phyloP scores from a whole-genome alignment of 2,797 vertebrate genomes.

The Malacoctenus gilli region DNA sequence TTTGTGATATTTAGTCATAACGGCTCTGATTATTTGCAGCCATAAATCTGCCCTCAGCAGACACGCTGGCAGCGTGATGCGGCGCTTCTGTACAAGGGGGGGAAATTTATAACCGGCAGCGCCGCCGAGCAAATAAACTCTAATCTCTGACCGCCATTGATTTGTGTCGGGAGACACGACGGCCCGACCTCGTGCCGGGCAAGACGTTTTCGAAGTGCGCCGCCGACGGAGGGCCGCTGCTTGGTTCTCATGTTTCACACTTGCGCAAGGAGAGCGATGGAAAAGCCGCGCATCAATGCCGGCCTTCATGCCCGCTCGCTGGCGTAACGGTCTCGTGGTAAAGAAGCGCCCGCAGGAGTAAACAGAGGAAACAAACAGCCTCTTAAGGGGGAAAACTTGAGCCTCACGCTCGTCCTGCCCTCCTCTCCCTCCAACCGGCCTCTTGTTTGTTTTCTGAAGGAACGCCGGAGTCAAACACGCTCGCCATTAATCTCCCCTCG shows the following conservation, averaged over 20 bases:
- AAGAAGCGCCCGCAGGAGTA: conserved; percentile 25
- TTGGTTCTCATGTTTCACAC: conserved; percentile 44
- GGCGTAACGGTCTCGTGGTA: conserved; percentile 20
- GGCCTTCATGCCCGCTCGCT: conserved; percentile 39
- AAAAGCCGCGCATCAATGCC: conserved; percentile 58
- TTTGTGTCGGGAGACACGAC: conserved; percentile 43
- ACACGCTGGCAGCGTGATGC: conserved; percentile 35
- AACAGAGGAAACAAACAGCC: conserved; percentile 56
- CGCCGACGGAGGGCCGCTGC: conserved; percentile 22
- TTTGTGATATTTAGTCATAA: conserved; percentile 46
- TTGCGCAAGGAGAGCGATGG: conserved; percentile 22
- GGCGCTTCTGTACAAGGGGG: conserved; percentile 42
- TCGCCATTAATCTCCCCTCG: conserved; percentile 52
- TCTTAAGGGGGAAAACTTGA: conserved; percentile 29
- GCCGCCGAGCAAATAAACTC: conserved; percentile 43
- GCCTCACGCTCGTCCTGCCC: conserved; percentile 8
- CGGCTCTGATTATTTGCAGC: conserved; percentile 37
- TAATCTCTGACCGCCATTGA: conserved; percentile 56
- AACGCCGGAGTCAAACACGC: conserved; percentile 50
- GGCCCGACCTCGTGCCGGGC: conserved; percentile 47
- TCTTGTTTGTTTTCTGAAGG: conserved; percentile 45
- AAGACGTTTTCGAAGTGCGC: conserved; percentile 24
- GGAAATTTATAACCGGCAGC: conserved; percentile 40
- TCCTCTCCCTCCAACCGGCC: neutral
- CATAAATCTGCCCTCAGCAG: conserved; percentile 41